These are phyloP conservation scores for Alcis repandata DNA, from an alignment of 2,888 invertebrate species.

Conservation along the genomic window DNA sequence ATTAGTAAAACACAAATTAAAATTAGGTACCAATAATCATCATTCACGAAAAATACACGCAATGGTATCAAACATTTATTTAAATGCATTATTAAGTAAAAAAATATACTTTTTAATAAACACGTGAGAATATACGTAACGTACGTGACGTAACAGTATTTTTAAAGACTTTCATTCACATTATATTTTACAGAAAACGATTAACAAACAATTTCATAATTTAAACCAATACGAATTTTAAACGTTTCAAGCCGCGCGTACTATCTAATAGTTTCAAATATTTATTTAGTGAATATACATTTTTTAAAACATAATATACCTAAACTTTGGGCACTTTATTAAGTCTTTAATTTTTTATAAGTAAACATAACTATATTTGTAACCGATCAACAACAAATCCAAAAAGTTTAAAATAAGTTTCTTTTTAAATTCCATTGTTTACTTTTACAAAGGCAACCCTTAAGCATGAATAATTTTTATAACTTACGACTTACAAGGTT, in stretches of 20 bases:
- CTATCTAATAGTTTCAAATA: not conserved
- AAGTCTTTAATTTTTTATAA: constrained; percentile 32
- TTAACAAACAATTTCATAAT: not conserved
- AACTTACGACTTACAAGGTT: no score
- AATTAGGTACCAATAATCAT: no score
- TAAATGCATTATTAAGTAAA: not conserved
- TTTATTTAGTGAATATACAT: no score
- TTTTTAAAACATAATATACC: no score
- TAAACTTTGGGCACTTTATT: constrained; percentile 40
- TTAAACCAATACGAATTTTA: not conserved
- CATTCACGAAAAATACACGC: no score
- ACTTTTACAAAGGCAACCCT: not conserved
- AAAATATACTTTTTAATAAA: not conserved
- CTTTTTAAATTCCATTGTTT: not conserved
- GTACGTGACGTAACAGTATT: not conserved
- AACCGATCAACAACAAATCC: not conserved
- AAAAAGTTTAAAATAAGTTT: not conserved
- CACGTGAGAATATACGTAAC: not conserved
- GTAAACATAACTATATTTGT: not conserved
- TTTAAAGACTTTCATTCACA: not conserved
- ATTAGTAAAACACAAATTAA: no score
- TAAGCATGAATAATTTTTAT: no score
- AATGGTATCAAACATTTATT: no score
- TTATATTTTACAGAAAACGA: not conserved
- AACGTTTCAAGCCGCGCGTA: not conserved